Percentiles rank a stretch among this genome's conserved stretches.
These are phyloP conservation scores for Bilobella aurantiaca DNA, from an alignment of 1,140 invertebrate species.

Conservation along the genomic window DNA sequence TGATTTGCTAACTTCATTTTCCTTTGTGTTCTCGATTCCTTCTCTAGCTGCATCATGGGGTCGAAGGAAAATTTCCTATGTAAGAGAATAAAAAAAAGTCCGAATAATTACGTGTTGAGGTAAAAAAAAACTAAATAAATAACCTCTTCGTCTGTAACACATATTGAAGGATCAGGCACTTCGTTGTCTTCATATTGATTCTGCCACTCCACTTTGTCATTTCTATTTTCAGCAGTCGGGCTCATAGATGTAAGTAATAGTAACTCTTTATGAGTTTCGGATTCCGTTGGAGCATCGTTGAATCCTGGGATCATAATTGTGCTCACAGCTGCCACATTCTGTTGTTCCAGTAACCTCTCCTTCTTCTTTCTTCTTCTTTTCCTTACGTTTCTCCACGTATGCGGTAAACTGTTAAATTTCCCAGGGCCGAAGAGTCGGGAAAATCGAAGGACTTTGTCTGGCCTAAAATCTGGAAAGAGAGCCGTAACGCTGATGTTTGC, in stretches of 20 bases:
- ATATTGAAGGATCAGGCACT: neutral
- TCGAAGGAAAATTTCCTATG: neutral
- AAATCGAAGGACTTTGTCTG: conserved; percentile 81
- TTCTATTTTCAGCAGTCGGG: neutral
- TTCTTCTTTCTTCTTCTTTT: conserved; percentile 53
- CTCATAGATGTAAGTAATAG: neutral
- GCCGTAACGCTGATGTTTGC: conserved; percentile 76
- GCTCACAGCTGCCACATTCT: neutral
- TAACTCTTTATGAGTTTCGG: neutral
- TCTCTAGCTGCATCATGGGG: neutral
- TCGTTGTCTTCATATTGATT: neutral
- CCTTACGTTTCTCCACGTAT: conserved; percentile 80
- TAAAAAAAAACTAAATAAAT: neutral
- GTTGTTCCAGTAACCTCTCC: neutral
- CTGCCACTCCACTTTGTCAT: neutral
- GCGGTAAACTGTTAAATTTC: conserved; percentile 80
- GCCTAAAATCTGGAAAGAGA: conserved; percentile 84
- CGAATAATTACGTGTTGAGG: neutral
- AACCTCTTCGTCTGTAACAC: neutral
- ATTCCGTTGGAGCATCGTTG: neutral
- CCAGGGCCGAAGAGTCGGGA: conserved; percentile 85
- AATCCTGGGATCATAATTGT: neutral
- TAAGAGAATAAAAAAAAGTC: neutral
- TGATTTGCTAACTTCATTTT: neutral
- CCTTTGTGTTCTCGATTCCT: neutral